A percentile compares a stretch with the other conserved stretches of the same genome.
phyloP scores from a whole-genome alignment of 1,140 invertebrate species.

The Choristoneura fumiferana region DNA sequence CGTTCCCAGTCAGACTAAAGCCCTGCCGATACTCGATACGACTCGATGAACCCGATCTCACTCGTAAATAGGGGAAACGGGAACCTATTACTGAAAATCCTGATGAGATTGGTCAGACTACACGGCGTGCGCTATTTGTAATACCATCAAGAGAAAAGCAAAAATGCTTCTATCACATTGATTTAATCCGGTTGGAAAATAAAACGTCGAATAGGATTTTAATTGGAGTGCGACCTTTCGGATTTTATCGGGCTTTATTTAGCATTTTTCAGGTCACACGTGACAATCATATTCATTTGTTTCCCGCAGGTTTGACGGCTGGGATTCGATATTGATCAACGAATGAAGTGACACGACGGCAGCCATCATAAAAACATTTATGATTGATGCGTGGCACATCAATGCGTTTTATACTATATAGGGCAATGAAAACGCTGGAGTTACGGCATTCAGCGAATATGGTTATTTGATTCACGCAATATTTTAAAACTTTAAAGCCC shows the following conservation, averaged over 20 bases:
- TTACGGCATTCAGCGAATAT: no score
- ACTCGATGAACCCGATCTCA: constrained; percentile 59
- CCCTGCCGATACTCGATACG: constrained; percentile 35
- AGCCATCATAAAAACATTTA: constrained; percentile 13
- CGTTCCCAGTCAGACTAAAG: constrained; percentile 30
- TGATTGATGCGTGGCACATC: background rate
- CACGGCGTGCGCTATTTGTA: background rate
- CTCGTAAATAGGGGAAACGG: constrained; percentile 49
- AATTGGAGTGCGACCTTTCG: background rate
- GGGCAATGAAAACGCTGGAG: constrained; percentile 1
- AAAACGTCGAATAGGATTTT: background rate
- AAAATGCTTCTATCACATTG: background rate
- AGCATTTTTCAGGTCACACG: background rate
- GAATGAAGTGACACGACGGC: background rate
- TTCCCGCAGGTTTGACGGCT: background rate
- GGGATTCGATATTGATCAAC: constrained; percentile 6
- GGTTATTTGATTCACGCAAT: no score
- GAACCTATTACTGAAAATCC: constrained; percentile 32
- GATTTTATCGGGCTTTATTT: background rate
- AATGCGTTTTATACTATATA: constrained; percentile 6
- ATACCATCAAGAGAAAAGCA: background rate
- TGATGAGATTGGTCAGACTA: background rate
- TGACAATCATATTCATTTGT: constrained; percentile 1
- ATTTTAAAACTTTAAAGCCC: background rate
- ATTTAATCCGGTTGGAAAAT: background rate